Evolutionary conservation across 2,797 vertebrate species (phyloP).

Genomic region (Pristis pectinata): DNA sequence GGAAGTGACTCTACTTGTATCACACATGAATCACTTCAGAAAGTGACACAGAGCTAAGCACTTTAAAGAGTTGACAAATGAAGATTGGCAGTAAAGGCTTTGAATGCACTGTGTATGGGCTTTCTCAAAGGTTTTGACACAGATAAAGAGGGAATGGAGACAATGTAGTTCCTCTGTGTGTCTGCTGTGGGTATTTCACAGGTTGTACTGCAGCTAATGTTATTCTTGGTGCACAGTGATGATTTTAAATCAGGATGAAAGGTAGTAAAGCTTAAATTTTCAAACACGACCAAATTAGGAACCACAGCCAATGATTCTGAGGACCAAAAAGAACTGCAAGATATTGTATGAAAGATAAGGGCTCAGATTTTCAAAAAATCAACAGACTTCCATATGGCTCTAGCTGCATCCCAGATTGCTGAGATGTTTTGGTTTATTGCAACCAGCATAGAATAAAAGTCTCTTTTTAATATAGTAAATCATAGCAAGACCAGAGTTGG

Average conservation of each 20-base stretch:
- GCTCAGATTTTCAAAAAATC: not conserved
- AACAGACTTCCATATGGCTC: not conserved
- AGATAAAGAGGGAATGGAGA: not conserved
- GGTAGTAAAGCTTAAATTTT: not conserved
- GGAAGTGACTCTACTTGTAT: not conserved
- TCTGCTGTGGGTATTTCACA: not conserved
- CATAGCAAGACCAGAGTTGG: too few species aligned
- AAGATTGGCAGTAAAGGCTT: not conserved
- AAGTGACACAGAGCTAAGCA: not conserved
- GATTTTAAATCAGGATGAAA: not conserved
- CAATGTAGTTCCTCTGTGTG: not conserved
- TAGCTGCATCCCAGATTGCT: not conserved
- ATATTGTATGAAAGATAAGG: not conserved
- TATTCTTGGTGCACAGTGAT: not conserved
- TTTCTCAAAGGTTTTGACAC: not conserved
- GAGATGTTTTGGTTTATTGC: not conserved
- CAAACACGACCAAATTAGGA: not conserved
- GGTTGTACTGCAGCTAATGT: not conserved
- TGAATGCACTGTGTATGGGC: not conserved
- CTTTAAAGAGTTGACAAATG: not conserved
- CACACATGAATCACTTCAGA: not conserved
- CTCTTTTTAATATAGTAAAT: not conserved
- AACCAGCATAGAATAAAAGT: not conserved
- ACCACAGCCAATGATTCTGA: not conserved
- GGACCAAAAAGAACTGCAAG: not conserved